phyloP scores from a whole-genome alignment of 2,797 vertebrate species.

The Benthosema pterotum region DNA sequence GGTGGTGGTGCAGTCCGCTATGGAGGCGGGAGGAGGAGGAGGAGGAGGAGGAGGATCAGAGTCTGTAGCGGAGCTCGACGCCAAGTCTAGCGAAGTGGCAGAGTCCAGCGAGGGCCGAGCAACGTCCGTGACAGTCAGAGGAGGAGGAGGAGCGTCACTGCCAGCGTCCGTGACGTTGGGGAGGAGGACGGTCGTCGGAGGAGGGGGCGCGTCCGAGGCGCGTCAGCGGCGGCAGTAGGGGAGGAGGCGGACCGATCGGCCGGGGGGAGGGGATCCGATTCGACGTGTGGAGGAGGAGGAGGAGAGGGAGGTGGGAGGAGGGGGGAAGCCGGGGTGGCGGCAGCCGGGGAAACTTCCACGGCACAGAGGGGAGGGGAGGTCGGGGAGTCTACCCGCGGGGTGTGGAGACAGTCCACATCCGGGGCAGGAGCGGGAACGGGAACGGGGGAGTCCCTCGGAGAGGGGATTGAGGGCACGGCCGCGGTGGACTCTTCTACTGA shows the following conservation, averaged over 20 bases:
- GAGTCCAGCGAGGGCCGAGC: slow-evolving; percentile 42
- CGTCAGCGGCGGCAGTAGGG: slow-evolving; percentile 19
- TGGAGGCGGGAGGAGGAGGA: slow-evolving; percentile 34
- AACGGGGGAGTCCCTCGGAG: slow-evolving; percentile 41
- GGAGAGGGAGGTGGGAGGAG: slow-evolving; percentile 12
- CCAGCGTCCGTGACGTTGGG: slow-evolving; percentile 70
- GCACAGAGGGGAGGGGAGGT: slow-evolving; percentile 28
- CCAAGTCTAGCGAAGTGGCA: slow-evolving; percentile 39
- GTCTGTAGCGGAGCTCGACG: slow-evolving; percentile 35
- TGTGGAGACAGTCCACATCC: slow-evolving; percentile 29
- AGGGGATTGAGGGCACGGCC: slow-evolving; percentile 22
- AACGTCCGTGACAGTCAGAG: slow-evolving; percentile 48
- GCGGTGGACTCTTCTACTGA: slow-evolving; percentile 35
- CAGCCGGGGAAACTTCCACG: slow-evolving; percentile 28
- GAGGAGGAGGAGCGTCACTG: slow-evolving; percentile 26
- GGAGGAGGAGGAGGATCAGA: slow-evolving; percentile 39
- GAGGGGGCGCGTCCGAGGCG: not conserved
- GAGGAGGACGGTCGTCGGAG: slow-evolving; percentile 49
- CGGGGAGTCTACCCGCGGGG: slow-evolving; percentile 41
- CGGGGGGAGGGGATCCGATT: slow-evolving; percentile 36
- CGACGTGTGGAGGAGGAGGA: slow-evolving; percentile 28
- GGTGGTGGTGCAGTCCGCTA: slow-evolving; percentile 61
- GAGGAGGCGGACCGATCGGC: slow-evolving; percentile 33
- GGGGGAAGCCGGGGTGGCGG: slow-evolving; percentile 4
- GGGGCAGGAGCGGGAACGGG: slow-evolving; percentile 6